Base-by-base conservation (phyloP, 2,797 vertebrate genomes). In the Arrhamphus sclerolepis region DNA sequence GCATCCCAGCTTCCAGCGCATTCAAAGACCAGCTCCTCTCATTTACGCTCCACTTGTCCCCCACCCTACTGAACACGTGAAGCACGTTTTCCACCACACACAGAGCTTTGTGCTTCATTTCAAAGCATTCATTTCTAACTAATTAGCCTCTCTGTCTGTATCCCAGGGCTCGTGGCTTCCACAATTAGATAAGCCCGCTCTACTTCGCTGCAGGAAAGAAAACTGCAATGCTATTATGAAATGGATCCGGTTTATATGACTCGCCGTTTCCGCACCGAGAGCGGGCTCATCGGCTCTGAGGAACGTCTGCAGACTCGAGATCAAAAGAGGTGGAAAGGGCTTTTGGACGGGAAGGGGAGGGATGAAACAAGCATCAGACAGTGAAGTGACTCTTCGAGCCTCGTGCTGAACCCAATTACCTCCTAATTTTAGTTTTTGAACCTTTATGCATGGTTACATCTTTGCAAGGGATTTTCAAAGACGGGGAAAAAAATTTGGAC, bases 101-200 rank as follows among this genome's bases (percentile, higher is more conserved):
- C 70, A 51, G 39, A 72, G 81, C 85, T 78, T 75, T 85, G 87
- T 82, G 83, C 69, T 87, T 81, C 54, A 84, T 91, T 90, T 91
- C 89, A 91, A 91, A 91, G 89, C 80, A 56, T 84, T 83, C 43
- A 70, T 87, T 87, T 81, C 68, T 59, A 71, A 78, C 82, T 91
- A 89, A 91, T 92, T 90, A 91, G 86, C 78, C 85, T 70, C 75
- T 78, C 83, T 81, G 71, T 79, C 70, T 79, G 73, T 79, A 77
- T 87, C 78, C 84, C 82, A 68, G 70, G 81, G 86, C 82, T 83
- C 31, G 64, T 77, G 81, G 81, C 84, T 82, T 77, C 74, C 63
- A 87, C 80, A 89, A 85, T 89, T 87, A 88, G 87, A 91, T 90
- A 89, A 86, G 82, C 80, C 74, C 70, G 61, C 70, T 85, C 78